A percentile compares a stretch with the other conserved stretches of the same genome.
These are phyloP conservation scores for Mactromeris polynyma DNA, from an alignment of 2,888 invertebrate genomes.

Conservation along the genomic window DNA sequence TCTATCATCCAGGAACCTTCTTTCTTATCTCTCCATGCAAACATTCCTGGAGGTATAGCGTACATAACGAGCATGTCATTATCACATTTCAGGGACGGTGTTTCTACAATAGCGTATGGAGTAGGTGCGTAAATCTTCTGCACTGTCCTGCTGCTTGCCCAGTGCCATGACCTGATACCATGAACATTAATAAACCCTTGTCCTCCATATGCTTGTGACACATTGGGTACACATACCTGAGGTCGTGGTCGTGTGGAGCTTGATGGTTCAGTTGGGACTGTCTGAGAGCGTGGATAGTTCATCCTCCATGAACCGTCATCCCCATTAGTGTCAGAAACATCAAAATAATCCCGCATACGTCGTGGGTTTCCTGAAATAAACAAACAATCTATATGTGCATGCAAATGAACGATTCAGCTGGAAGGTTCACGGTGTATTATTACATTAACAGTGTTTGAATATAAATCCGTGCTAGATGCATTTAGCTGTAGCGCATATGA, in stretches of 20 bases:
- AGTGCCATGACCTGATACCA: background rate
- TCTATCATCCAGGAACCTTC: conserved; percentile 69
- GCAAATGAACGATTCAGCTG: too few species aligned
- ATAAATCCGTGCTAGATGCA: too few species aligned
- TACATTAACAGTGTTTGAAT: too few species aligned
- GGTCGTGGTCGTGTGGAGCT: background rate
- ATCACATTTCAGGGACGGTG: conserved; percentile 58
- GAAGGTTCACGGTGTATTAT: too few species aligned
- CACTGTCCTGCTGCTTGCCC: background rate
- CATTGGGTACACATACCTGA: background rate
- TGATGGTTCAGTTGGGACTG: background rate
- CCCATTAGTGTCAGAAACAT: conserved; percentile 41
- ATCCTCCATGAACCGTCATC: conserved; percentile 48
- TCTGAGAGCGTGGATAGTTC: background rate
- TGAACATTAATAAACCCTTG: background rate
- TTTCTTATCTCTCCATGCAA: conserved; percentile 61
- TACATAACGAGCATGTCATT: conserved; percentile 67
- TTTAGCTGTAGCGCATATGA: too few species aligned
- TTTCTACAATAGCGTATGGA: conserved; percentile 47
- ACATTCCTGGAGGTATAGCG: conserved; percentile 64
- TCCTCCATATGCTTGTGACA: background rate
- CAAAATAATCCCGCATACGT: conserved; percentile 26
- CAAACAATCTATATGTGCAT: too few species aligned
- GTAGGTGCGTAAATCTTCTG: background rate
- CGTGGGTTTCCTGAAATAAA: background rate